Conservation (phyloP, 2,113 vertebrate species). For the Cebus imitator region DNA sequence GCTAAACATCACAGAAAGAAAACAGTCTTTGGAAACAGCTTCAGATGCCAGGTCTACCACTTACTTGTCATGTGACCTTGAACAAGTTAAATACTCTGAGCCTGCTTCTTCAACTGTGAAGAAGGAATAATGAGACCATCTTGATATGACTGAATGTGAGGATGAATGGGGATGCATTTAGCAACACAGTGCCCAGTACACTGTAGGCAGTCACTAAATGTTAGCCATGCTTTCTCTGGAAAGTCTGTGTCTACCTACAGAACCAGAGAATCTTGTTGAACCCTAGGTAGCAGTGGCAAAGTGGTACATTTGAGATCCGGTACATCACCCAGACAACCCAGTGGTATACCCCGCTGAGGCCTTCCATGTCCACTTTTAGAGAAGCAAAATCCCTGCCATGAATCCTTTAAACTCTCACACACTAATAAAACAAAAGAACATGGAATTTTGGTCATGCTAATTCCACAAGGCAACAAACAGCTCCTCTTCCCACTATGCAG, state of each 20-base stretch:
- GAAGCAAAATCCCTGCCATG: not conserved
- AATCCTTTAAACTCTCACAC: not conserved
- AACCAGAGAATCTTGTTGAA: not conserved
- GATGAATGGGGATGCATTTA: not conserved
- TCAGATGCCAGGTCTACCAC: not conserved
- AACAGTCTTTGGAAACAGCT: not conserved
- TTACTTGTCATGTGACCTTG: not conserved
- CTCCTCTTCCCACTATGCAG: not conserved
- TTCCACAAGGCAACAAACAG: not conserved
- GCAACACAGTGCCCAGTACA: not conserved
- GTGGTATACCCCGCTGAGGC: not conserved
- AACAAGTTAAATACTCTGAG: not conserved
- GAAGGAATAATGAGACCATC: not conserved
- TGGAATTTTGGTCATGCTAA: not conserved
- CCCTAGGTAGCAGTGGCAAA: not conserved
- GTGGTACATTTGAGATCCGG: not conserved
- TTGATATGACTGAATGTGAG: not conserved
- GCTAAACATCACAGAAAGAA: not conserved
- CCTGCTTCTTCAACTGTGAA: not conserved
- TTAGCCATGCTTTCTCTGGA: not conserved
- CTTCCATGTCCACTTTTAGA: not conserved
- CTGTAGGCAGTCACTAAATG: not conserved
- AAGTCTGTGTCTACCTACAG: not conserved
- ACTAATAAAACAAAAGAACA: not conserved
- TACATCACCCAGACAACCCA: not conserved